Conservation (phyloP, 2,797 vertebrate genomes). For the Capromys pilorides region DNA sequence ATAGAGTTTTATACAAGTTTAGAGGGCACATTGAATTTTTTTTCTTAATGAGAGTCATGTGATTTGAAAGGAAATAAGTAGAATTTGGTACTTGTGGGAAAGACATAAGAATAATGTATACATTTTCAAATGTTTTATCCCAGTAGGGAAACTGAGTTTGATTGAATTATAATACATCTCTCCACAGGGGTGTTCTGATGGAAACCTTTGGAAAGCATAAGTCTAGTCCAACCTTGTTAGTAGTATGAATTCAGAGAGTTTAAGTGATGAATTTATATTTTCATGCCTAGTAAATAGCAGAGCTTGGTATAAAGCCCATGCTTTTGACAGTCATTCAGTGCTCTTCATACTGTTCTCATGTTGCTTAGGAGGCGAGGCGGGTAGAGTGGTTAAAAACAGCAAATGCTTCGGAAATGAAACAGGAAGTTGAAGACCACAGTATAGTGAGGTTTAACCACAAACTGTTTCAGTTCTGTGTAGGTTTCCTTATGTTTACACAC, state of each 20-base stretch:
- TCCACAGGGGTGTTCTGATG: not conserved
- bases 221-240: not conserved
- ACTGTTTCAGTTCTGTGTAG: constrained; percentile 68
- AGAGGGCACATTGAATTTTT: not conserved
- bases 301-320: not conserved
- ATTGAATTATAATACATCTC: not conserved
- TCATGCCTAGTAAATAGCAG: not conserved
- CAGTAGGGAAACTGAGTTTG: not conserved
- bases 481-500: constrained; percentile 55
- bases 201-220: not conserved
- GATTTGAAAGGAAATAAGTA: constrained; percentile 46
- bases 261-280: not conserved
- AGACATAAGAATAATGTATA: not conserved
- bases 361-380: constrained; percentile 4
- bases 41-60: not conserved
- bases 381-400: constrained; percentile 55
- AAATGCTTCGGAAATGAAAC: constrained; percentile 67
- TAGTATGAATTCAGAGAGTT: constrained; percentile 10
- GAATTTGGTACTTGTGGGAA: constrained; percentile 37
- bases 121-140: constrained; percentile 18
- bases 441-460: constrained; percentile 77
- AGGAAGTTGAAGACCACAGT: constrained; percentile 75
- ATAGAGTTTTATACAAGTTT: not conserved
- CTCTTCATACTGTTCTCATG: not conserved
- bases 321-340: not conserved